Evolutionary conservation across 2,888 invertebrate species (phyloP).

Genomic region (Blastobasis lacticolella): DNA sequence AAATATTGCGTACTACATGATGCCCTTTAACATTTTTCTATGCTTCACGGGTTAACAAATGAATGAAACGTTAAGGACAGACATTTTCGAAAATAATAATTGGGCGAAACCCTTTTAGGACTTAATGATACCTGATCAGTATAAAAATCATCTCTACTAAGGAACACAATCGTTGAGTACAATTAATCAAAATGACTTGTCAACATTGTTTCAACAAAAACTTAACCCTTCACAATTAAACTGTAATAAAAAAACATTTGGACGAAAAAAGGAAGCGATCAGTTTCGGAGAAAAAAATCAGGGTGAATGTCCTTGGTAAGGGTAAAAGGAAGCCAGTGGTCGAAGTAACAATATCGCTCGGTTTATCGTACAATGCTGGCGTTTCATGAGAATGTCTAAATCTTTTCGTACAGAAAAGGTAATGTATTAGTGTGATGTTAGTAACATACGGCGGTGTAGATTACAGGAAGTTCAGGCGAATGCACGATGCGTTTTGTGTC

Average conservation of each 20-base stretch:
- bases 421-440: not conserved
- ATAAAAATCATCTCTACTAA: not conserved
- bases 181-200: conserved; percentile 59
- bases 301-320: conserved; percentile 59
- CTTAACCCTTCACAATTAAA: conserved; percentile 53
- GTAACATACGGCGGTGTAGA: not conserved
- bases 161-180: conserved; percentile 20
- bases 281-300: conserved; percentile 47
- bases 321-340: conserved; percentile 29
- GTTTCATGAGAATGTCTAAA: conserved; percentile 12
- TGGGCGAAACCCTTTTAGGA: not conserved
- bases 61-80: not conserved
- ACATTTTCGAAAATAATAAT: not conserved
- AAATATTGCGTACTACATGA: no score
- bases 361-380: conserved; percentile 26
- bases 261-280: conserved; percentile 45
- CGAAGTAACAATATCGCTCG: conserved; percentile 15
- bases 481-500: conserved; percentile 22
- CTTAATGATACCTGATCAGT: not conserved
- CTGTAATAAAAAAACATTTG: conserved; percentile 40
- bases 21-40: no score
- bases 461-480: conserved; percentile 28
- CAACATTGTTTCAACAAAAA: conserved; percentile 47
- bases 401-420: not conserved
- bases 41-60: not conserved